phyloP scores from a whole-genome alignment of 53 echinoderm and acorn worm species.

The Henricia sp. region DNA sequence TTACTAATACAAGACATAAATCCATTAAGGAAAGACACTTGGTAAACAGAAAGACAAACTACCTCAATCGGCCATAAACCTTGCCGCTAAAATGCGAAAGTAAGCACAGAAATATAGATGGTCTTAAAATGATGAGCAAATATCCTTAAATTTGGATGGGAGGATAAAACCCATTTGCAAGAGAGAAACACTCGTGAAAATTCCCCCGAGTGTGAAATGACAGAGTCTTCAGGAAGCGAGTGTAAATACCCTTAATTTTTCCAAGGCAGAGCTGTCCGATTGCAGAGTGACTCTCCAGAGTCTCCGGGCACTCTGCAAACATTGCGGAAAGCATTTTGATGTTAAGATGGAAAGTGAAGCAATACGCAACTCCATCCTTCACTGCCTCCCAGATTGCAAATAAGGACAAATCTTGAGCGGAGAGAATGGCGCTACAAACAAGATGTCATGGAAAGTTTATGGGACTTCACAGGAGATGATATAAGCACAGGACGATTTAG shows the following conservation, averaged over 20 bases:
- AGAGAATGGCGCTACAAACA: no score
- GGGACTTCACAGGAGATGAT: constrained; percentile 1
- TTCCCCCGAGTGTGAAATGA: constrained; percentile 10
- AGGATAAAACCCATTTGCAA: constrained; percentile 1
- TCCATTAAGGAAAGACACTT: constrained; percentile 43
- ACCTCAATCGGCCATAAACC: constrained; percentile 3
- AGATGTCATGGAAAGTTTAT: no score
- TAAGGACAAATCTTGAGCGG: constrained; percentile 30
- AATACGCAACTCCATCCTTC: constrained; percentile 18
- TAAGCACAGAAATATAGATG: constrained; percentile 53
- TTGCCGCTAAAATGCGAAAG: constrained; percentile 48
- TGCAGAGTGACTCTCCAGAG: constrained; percentile 21
- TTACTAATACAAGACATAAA: constrained; percentile 22
- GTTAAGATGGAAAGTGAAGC: constrained; percentile 52
- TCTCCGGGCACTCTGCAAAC: constrained; percentile 58
- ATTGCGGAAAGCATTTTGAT: constrained; percentile 55
- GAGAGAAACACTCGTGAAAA: constrained; percentile 32
- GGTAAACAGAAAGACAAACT: constrained; percentile 48
- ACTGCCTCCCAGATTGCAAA: constrained; percentile 35
- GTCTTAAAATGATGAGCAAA: constrained; percentile 63
- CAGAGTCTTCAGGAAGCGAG: constrained; percentile 39
- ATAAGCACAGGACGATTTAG: not conserved
- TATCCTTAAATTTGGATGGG: constrained; percentile 47
- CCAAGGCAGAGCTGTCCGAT: constrained; percentile 41
- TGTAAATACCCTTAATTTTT: constrained; percentile 58